Evolutionary conservation across 30 jellyfish, hydroid and myxozoan genomes (phyloP).

Genomic region (Aurelia aurita): DNA sequence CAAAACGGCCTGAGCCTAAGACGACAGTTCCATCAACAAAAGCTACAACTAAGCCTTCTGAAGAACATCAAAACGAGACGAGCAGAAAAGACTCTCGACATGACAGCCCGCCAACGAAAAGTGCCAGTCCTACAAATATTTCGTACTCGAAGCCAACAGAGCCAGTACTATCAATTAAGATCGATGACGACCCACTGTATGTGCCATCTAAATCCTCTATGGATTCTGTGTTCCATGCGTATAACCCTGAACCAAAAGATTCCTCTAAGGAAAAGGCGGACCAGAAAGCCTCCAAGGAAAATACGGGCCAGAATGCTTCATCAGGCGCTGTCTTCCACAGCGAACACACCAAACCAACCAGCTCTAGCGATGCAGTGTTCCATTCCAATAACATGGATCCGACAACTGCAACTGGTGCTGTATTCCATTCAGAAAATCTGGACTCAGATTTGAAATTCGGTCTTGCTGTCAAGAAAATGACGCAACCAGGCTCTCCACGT

Average conservation of each 20-base stretch:
- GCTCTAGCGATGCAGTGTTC: conserved; percentile 47
- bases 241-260: not conserved
- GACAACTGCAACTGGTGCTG: conserved; percentile 51
- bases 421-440: conserved; percentile 34
- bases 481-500: conserved; percentile 3
- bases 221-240: not conserved
- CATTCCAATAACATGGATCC: conserved; percentile 10
- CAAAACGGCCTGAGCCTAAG: not conserved
- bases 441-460: conserved; percentile 45
- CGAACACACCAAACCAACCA: not conserved
- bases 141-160: no score
- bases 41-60: no score
- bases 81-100: no score
- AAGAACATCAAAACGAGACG: no score
- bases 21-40: no score
- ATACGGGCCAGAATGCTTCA: not conserved
- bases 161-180: no score
- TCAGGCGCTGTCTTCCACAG: conserved; percentile 28
- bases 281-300: no score
- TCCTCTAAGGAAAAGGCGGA: no score
- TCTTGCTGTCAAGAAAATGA: not conserved
- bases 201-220: conserved; percentile 1
- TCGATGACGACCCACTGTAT: no score
- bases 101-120: no score
- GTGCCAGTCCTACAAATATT: no score